A percentile compares a stretch with the other conserved stretches of the same genome.
These are phyloP conservation scores for Ictidomys tridecemlineatus DNA, from an alignment of 2,113 vertebrate genomes.

Conservation along the genomic window DNA sequence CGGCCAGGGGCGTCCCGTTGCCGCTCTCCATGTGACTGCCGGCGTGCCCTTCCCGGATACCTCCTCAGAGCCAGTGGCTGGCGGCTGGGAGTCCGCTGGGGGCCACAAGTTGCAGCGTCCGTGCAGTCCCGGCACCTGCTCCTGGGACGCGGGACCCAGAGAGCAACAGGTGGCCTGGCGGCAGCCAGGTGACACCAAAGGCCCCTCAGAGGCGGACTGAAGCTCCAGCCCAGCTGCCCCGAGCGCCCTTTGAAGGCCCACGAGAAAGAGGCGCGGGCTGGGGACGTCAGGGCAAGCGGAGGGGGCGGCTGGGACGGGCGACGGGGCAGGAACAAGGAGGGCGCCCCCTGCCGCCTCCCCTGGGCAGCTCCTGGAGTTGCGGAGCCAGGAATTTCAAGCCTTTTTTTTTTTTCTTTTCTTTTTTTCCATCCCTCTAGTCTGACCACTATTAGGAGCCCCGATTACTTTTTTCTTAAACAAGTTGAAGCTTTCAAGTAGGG, in stretches of 20 bases:
- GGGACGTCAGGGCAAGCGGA: not conserved
- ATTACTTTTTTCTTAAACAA: not conserved
- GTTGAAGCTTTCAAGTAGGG: not conserved
- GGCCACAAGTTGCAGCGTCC: not conserved
- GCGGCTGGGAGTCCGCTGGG: accelerated
- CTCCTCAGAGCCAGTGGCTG: not conserved
- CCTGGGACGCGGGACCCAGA: not conserved
- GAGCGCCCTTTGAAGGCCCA: not conserved
- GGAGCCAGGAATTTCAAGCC: accelerated
- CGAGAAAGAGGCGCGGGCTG: not conserved
- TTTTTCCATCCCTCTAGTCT: not conserved
- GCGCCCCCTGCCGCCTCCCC: conserved; percentile 52
- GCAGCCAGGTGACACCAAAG: accelerated
- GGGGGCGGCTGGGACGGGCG: not conserved
- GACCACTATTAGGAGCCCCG: not conserved
- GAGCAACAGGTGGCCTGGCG: accelerated
- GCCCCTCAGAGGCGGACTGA: accelerated
- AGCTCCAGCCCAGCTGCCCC: not conserved
- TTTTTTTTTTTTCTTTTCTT: no score
- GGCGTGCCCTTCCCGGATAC: no score
- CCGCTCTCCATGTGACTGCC: not conserved
- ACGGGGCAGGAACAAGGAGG: not conserved
- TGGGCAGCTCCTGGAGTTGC: accelerated
- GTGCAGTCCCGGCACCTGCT: not conserved
- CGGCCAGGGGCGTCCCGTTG: accelerated